Conservation (phyloP, 2,888 invertebrate genomes). For the Masnerella sp. region DNA sequence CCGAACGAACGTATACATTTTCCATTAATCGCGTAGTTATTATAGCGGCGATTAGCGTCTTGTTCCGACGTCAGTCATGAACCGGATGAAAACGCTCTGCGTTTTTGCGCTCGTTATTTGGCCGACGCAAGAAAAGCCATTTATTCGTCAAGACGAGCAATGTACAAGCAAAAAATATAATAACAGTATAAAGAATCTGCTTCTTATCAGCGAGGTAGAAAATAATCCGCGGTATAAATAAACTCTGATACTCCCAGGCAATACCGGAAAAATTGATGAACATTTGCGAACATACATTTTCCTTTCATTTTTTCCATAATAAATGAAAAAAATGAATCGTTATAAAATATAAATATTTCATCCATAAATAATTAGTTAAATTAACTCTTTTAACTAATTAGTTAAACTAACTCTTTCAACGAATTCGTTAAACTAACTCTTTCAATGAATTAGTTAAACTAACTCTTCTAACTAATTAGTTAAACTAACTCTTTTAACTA, state of each 20-base stretch:
- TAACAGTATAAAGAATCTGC: conserved; percentile 49
- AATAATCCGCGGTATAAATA: conserved; percentile 66
- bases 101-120: conserved; percentile 48
- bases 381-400: too few relatives aligned
- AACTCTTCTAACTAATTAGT: too few relatives aligned
- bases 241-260: conserved; percentile 24
- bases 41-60: conserved; percentile 31
- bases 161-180: conserved; percentile 47
- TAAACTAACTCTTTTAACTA: too few relatives aligned
- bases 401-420: too few relatives aligned
- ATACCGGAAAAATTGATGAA: conserved; percentile 24
- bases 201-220: conserved; percentile 58
- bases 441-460: too few relatives aligned
- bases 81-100: conserved; percentile 34
- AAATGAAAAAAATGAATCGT: too few relatives aligned
- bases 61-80: conserved; percentile 38
- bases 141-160: conserved; percentile 49
- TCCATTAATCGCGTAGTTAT: conserved; percentile 34
- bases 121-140: conserved; percentile 47
- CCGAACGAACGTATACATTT: conserved; percentile 21
- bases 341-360: too few relatives aligned
- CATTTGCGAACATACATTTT: too few relatives aligned
- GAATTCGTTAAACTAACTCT: too few relatives aligned
- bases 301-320: too few relatives aligned
- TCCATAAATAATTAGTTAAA: too few relatives aligned